Evolutionary conservation across 2,113 vertebrate species (phyloP).

Genomic region (Apistogramma diplotaenia): DNA sequence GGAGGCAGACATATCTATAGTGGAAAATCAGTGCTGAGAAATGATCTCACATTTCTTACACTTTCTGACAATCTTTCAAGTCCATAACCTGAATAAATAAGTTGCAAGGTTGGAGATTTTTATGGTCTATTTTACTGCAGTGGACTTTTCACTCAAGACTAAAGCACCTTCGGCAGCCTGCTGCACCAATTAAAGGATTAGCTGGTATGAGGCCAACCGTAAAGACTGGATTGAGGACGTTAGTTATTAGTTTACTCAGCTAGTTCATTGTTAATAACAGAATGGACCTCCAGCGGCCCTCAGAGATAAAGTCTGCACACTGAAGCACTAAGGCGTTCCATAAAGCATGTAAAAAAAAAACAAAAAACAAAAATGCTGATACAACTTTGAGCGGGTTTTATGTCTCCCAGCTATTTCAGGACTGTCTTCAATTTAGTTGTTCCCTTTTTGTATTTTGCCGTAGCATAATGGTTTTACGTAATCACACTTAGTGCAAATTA

Average conservation of each 20-base stretch:
- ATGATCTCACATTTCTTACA: not conserved
- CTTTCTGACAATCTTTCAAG: not conserved
- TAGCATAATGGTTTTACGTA: conserved; percentile 46
- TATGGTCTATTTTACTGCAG: not conserved
- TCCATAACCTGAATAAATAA: conserved; percentile 2
- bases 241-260: conserved; percentile 58
- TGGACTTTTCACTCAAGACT: conserved; percentile 30
- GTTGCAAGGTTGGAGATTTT: not conserved
- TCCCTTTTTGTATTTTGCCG: conserved; percentile 24
- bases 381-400: not conserved
- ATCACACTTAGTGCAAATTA: conserved; percentile 31
- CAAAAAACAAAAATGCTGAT: not conserved
- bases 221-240: conserved; percentile 48
- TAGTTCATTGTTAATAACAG: conserved; percentile 48
- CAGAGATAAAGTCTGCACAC: conserved; percentile 34
- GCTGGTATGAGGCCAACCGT: conserved; percentile 37
- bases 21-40: not conserved
- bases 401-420: conserved; percentile 15
- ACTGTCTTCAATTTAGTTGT: not conserved
- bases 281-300: conserved; percentile 18
- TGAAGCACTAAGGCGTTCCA: conserved; percentile 4
- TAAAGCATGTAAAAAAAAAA: not conserved
- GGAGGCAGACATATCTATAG: not conserved
- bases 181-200: conserved; percentile 63
- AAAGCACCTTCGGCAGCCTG: conserved; percentile 22